Evolutionary conservation across 1,140 invertebrate genomes (phyloP).

Genomic region (Panagrolaimus sp.): DNA sequence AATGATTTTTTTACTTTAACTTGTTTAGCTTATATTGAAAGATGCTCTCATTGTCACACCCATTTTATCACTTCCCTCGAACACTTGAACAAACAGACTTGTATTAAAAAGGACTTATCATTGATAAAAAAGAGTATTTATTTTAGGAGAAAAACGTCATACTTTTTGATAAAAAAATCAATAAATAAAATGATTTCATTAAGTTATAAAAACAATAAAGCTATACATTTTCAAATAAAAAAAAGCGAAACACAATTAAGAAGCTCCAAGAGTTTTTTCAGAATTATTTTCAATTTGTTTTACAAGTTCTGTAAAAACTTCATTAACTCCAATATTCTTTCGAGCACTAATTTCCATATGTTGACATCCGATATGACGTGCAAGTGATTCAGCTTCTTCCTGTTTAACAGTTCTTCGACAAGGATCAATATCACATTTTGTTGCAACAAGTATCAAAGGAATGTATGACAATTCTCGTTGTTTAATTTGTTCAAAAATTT

Average conservation of each 20-base stretch:
- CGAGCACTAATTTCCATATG: neutral
- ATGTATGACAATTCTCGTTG: neutral
- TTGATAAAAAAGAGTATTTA: too few relatives aligned
- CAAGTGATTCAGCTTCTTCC: constrained; percentile 13
- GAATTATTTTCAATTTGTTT: neutral
- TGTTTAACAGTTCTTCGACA: neutral
- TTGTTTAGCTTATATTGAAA: too few relatives aligned
- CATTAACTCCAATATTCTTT: constrained; percentile 15
- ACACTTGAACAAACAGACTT: too few relatives aligned
- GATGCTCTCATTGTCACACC: too few relatives aligned
- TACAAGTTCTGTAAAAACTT: constrained; percentile 18
- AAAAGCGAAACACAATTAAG: too few relatives aligned
- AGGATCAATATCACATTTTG: constrained; percentile 15
- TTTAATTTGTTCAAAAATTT: constrained; percentile 14
- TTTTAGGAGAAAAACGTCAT: too few relatives aligned
- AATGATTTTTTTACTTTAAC: too few relatives aligned
- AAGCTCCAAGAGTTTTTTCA: neutral
- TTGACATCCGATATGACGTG: neutral
- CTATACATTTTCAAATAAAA: neutral
- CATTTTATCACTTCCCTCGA: too few relatives aligned
- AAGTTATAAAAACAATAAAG: neutral
- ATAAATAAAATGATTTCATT: neutral
- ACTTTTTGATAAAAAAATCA: too few relatives aligned
- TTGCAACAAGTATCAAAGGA: constrained; percentile 6
- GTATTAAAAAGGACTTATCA: too few relatives aligned